These are phyloP conservation scores for Urocyon cinereoargenteus DNA, from an alignment of 2,797 vertebrate species.

Conservation along the genomic window DNA sequence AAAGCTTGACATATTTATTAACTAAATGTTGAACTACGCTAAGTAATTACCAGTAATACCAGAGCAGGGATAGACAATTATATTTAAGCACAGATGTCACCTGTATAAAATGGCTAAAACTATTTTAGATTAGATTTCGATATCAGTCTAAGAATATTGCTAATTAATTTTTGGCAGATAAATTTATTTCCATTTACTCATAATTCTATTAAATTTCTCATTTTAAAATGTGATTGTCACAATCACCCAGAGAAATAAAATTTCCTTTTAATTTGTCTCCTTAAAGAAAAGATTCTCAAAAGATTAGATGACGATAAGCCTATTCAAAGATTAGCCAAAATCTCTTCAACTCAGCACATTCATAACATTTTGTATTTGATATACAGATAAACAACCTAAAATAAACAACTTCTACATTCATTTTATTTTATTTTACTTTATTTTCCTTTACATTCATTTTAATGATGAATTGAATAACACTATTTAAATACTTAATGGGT, in stretches of 20 bases:
- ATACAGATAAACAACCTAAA: background rate
- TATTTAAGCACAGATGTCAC: constrained; percentile 91
- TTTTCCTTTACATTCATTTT: background rate
- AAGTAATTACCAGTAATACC: constrained; percentile 93
- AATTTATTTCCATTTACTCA: constrained; percentile 88
- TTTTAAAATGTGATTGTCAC: constrained; percentile 84
- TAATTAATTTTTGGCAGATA: constrained; percentile 89
- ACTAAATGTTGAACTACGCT: constrained; percentile 93
- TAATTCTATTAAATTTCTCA: constrained; percentile 86
- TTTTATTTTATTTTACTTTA: background rate
- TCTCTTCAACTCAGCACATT: background rate
- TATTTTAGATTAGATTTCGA: constrained; percentile 88
- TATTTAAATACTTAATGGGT: background rate
- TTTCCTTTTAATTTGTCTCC: constrained; percentile 77
- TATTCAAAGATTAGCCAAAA: constrained; percentile 46
- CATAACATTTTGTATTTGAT: constrained; percentile 48
- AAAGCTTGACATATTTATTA: constrained; percentile 96
- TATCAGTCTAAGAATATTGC: constrained; percentile 88
- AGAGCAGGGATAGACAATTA: constrained; percentile 89
- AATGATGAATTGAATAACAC: constrained; percentile 37
- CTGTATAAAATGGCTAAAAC: constrained; percentile 88
- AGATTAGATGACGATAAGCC: constrained; percentile 65
- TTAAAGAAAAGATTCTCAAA: constrained; percentile 72
- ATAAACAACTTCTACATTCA: rapidly evolving
- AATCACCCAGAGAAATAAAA: constrained; percentile 72